A percentile compares a stretch with the other conserved stretches of the same genome.
phyloP scores from a whole-genome alignment of 2,888 invertebrate species.

The Hypolimnas misippus region DNA sequence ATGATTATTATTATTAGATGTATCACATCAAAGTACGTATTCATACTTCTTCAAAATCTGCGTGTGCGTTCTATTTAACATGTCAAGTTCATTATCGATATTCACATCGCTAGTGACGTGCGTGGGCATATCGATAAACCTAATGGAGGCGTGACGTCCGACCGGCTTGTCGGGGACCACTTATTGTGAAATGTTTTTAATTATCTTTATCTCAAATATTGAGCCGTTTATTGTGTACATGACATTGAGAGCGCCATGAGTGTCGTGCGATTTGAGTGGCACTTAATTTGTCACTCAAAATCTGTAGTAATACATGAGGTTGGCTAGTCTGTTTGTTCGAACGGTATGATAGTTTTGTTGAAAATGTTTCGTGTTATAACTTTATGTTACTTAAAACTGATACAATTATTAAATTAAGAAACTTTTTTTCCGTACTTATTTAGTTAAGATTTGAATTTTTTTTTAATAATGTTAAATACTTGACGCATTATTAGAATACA shows the following conservation, averaged over 20 bases:
- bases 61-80: constrained; percentile 19
- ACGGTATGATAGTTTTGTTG: too few species aligned
- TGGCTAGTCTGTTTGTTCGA: too few species aligned
- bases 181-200: constrained; percentile 13
- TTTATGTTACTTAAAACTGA: too few species aligned
- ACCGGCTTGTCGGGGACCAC: constrained; percentile 6
- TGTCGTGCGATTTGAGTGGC: neutral
- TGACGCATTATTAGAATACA: too few species aligned
- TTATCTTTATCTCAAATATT: constrained; percentile 10
- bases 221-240: constrained; percentile 10
- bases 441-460: too few species aligned
- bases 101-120: constrained; percentile 22
- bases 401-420: too few species aligned
- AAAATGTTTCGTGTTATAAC: too few species aligned
- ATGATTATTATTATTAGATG: too few species aligned
- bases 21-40: too few species aligned
- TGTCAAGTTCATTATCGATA: constrained; percentile 29
- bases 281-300: neutral
- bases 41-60: neutral
- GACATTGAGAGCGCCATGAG: constrained; percentile 15
- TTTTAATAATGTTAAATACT: too few species aligned
- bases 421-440: too few species aligned
- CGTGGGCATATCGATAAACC: constrained; percentile 13
- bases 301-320: too few species aligned
- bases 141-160: constrained; percentile 10